Evolutionary conservation across 2,888 invertebrate genomes (phyloP), one percentile per base, ranked within the genome.

Genomic region (Ennomos fuscantarius): DNA sequence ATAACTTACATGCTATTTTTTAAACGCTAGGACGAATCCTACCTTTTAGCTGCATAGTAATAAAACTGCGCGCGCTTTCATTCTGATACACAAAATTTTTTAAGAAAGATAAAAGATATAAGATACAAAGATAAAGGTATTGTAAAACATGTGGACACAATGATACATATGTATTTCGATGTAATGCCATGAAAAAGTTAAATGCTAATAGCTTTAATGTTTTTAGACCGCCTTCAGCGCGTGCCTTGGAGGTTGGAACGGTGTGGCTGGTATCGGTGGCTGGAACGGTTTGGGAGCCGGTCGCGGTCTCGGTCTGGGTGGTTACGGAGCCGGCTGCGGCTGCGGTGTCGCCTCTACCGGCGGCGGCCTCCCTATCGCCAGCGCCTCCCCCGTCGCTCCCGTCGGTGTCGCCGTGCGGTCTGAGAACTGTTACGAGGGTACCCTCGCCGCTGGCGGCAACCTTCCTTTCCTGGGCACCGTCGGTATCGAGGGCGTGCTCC

Each of bases 371-470:
- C 52, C 65, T 0, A 66, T 72, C 12, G 59, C 78, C 36, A 75
- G 75, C 51, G 54, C 68, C 1, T 78, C 77, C 8, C 69, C 73
- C 8, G 62, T 61, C 12, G 41, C 74, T 41, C 62, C 73, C 2
- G 66, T 70, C 2, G 79, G 79, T 8, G 55, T 80, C 10, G 58
- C 72, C 8, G 68, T 80, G 8, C 45, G 67, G 9, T 78, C 78
- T n/a, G 74, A 78, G 45, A 76, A 78, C 55, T 68, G 54, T 1
- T 72, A 76, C 37, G 74, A 69, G 41, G 80, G 79, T 0, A 43
- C 56, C 8, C 44, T 79, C 8, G 57, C 66, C 8, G 70, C 74
- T 5, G 54, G 63, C 12, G 78, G 78, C 11, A 68, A 70, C 43
- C 65, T 77, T 51, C 77, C 77, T 5, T 73, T 78, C 55, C 53